Conservation (phyloP, 2,888 invertebrate species). For the Thera obeliscata region DNA sequence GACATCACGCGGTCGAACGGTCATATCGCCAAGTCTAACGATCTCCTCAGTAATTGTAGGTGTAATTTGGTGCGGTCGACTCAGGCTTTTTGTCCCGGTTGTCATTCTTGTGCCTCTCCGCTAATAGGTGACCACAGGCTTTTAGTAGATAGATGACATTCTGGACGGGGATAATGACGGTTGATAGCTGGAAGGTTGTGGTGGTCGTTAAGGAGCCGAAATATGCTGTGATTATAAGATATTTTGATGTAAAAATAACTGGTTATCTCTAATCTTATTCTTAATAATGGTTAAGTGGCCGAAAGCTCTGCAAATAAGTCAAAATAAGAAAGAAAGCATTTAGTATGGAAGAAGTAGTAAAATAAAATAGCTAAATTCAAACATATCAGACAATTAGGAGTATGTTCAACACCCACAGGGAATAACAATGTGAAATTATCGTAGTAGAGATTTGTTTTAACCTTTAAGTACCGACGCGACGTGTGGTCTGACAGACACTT, state of each 20-base stretch:
- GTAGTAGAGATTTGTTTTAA: too few species aligned
- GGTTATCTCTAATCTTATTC: neutral
- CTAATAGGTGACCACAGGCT: constrained; percentile 58
- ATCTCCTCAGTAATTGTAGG: constrained; percentile 44
- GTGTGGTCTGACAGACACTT: too few species aligned
- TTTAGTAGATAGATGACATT: constrained; percentile 69
- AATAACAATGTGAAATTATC: too few species aligned
- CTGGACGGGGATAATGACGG: constrained; percentile 54
- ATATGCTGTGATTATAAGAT: constrained; percentile 18
- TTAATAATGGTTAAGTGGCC: neutral
- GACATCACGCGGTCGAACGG: neutral
- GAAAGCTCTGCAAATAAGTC: neutral
- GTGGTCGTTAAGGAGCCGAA: constrained; percentile 18
- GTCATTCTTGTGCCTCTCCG: constrained; percentile 50
- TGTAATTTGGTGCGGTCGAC: constrained; percentile 63
- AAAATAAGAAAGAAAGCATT: too few species aligned
- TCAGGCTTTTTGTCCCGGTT: constrained; percentile 58
- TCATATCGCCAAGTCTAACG: constrained; percentile 45
- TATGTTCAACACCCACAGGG: too few species aligned
- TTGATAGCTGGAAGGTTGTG: constrained; percentile 23
- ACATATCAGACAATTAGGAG: too few species aligned
- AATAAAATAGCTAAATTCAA: too few species aligned
- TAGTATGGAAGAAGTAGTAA: too few species aligned
- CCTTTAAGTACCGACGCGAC: too few species aligned
- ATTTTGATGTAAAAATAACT: constrained; percentile 4